Evolutionary conservation across 2,797 vertebrate genomes (phyloP).

Genomic region (Atherinosoma microstoma): DNA sequence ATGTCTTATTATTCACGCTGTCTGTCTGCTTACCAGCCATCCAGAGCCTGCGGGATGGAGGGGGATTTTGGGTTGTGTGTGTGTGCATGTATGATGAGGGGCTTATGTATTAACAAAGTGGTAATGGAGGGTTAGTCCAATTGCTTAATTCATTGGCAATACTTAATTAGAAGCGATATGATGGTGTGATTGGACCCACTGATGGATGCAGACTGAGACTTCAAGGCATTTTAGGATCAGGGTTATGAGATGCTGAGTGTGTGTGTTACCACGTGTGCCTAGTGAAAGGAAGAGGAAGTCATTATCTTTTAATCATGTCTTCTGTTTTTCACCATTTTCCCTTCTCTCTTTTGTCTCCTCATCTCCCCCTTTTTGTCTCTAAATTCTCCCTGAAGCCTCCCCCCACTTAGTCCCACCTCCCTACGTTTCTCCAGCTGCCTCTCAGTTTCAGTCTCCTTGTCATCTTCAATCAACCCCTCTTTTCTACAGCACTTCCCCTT

Average conservation of each 20-base stretch:
- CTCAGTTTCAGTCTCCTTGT: slow-evolving; percentile 67
- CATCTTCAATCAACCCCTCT: slow-evolving; percentile 67
- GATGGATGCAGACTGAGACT: slow-evolving; percentile 66
- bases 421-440: slow-evolving; percentile 65
- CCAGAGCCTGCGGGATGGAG: slow-evolving; percentile 60
- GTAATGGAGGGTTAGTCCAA: slow-evolving; percentile 66
- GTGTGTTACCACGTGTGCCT: slow-evolving; percentile 43
- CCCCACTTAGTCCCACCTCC: slow-evolving; percentile 29
- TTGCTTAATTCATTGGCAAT: slow-evolving; percentile 69
- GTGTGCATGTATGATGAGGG: slow-evolving; percentile 42
- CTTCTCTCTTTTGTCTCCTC: slow-evolving; percentile 42
- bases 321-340: slow-evolving; percentile 54
- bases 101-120: slow-evolving; percentile 63
- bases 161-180: slow-evolving; percentile 77
- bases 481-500: slow-evolving; percentile 55
- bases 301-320: slow-evolving; percentile 76
- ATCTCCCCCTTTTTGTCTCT: slow-evolving; percentile 48
- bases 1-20: slow-evolving; percentile 80
- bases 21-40: slow-evolving; percentile 72
- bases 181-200: slow-evolving; percentile 66
- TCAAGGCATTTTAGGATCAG: slow-evolving; percentile 49
- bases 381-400: slow-evolving; percentile 53
- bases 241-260: slow-evolving; percentile 21
- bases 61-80: slow-evolving; percentile 33
- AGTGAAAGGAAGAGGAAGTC: slow-evolving; percentile 72